Evolutionary conservation across 53 echinoderm and acorn worm species (phyloP), one percentile per base, ranked within the genome.

Genomic region (Antedon mediterranea): DNA sequence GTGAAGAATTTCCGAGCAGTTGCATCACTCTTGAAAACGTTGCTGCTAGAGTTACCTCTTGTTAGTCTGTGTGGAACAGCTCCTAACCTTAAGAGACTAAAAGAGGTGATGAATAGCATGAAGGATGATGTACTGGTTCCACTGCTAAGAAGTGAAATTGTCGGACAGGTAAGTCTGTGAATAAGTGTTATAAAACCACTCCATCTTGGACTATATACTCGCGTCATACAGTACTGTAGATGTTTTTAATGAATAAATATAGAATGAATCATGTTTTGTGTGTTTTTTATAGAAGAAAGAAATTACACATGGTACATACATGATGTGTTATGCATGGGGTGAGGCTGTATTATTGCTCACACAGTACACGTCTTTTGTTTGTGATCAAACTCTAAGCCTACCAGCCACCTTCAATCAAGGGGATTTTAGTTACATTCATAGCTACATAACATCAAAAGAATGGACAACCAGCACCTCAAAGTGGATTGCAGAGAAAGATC

Each of bases 241-340:
- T 6, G 37, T 37, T n/a, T n/a, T n/a, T n/a, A n/a, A 37, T 37
- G 11, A 37, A 6, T 6, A 37, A 37, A 37, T 6, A 11, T 37
- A 11, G 11, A 72, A 7, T 30, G 29, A 30, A 29, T 4, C 4
- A 72, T 30, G 14, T 30, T 7, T 30, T 72, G n/a, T n/a, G n/a
- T n/a, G n/a, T n/a, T 30, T 14, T 72, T 7, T 72, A 72, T 31
- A 41, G 41, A 28, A n/a, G 33, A 4, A 6, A 33, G 4, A 20
- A 7, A 5, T 28, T 11, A 76, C 82, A 29, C 72, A 82, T 43
- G 31, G 34, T 42, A 85, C 89, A 14, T 77, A 78, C 44, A 82
- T 85, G 28, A 75, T 89, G 18, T 85, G 85, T 72, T 43, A 85
- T 80, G 83, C 83, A n/a, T 89, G 85, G 89, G 85, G 89, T 33